Evolutionary conservation across 2,113 vertebrate species (phyloP), one percentile per base, ranked within the genome.

Genomic region (Sinocyclocheilus anophthalmus): DNA sequence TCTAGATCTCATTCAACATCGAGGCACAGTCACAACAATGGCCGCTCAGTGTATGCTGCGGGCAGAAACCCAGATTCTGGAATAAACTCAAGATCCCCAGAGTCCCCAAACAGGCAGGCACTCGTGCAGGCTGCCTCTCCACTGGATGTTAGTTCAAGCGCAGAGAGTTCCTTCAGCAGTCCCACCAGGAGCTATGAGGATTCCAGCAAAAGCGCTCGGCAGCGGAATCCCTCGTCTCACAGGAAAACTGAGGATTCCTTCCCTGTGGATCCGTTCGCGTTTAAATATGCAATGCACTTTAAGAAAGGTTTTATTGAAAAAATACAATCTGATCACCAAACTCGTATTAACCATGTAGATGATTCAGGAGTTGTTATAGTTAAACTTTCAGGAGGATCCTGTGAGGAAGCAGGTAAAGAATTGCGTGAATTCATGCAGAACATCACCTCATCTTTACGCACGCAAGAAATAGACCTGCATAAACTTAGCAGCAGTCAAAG

Each of bases 391-490:
- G 92, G 91, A 4, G 83, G 4, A 2, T 12, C 22, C 14, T 84
- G 77, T 1, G n/a, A 33, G 2, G 6, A 0, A 4, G 92, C 90
- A 4, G 2, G 1, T 0, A n/a, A 88, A 26, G 88, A 94, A 0
- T 78, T 90, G 81, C 8, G 11, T 13, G 20, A 2, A 0, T 5
- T 91, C 1, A 70, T 94, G 63, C 1, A n/a, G 0, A 0, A 83
- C 1, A 87, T 92, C 0, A 53, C 3, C 4, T 4, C 0, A 0
- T 80, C 13, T 0, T 81, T 95, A 0, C 89, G 91, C 86, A 91
- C 88, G 0, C 92, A 94, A 50, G 87, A 92, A 39, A 90, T 95
- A 33, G 22, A 14, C 8, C 85, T 91, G 75, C 70, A 11, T 5
- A 22, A 86, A 20, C 4, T 86, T 67, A 2, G 16, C 30, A 5